Evolutionary conservation across 2,797 vertebrate species (phyloP), one percentile per base, ranked within the genome.

Genomic region (Acrocephalus scirpaceus): DNA sequence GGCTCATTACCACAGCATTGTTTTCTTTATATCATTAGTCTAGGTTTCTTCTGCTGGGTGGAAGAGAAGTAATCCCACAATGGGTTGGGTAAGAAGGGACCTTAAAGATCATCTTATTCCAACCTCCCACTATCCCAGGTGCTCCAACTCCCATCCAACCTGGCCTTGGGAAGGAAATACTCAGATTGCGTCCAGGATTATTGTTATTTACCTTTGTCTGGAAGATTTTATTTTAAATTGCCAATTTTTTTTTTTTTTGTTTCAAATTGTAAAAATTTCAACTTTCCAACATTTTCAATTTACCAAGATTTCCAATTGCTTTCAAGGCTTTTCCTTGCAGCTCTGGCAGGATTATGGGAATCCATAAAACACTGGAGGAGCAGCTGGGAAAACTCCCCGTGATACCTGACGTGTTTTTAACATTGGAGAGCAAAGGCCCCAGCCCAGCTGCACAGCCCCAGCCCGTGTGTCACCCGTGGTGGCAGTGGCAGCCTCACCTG

Each of bases 401-500:
- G 34, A 2, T 2, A 11, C 4, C 34, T 0, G 6, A 50, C 44
- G 16, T 15, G 22, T 44, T 77, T 66, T 51, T 51, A 50, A n/a
- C 16, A 8, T 17, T 5, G 30, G 4, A 42, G 48, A 47, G 23
- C 1, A 7, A 76, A 61, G 71, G 40, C 6, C 57, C 30, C 16
- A 48, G 56, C 20, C 36, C 3, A 1, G 5, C 0, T 16, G 53
- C 19, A 16, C 6, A 13, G 14, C 64, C 8, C 2, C 8, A 4
- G 66, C 10, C 48, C 21, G 58, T 38, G 38, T 38, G 38, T 5
- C 53, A 34, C 44, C 51, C 12, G 47, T 2, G 58, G 71, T 30
- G 65, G 62, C 83, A 77, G 56, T 69, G 65, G 11, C 86, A 83
- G 23, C 34, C 96, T 93, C 98, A 99, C 99, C 99, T 99, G 99